Base-by-base conservation (phyloP, 2,797 vertebrate species). In the Gymnothorax javanicus region DNA sequence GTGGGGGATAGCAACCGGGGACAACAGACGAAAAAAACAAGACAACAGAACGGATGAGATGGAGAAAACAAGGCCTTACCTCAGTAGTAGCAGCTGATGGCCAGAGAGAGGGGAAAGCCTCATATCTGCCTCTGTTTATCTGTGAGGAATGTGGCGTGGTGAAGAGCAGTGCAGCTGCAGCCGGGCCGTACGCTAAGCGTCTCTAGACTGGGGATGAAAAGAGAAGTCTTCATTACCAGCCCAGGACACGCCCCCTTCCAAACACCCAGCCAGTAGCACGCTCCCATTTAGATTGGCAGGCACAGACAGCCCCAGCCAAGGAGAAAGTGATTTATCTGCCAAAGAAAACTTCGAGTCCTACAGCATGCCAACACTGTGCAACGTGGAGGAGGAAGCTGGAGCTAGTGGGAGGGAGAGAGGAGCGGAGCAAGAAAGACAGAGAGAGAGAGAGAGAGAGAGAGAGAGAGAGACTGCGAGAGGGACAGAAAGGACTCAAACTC, bases 221-320 rank as follows among this genome's bases (percentile, higher is more conserved):
- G 96, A 97, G 95, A 97, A 97, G 95, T 96, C 96, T 97, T 97
- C 97, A 97, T 97, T 96, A 96, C 96, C 95, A 97, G 95, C 96
- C 95, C 91, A 93, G 96, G 92, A 95, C 96, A 95, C 96, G 96
- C 95, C 96, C 96, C 95, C 95, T 95, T 93, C 91, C 83, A 93
- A 91, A 90, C 93, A 96, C 92, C 90, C 94, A 97, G 97, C 96
- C 97, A 98, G 97, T 97, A 97, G 97, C 96, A 93, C 93, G 92
- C 96, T 94, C 93, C 93, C 95, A 93, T 89, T 89, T 90, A 91
- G 91, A 85, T 83, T 86, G 75, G 87, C 92, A 88, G 86, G 83
- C 75, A 90, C 89, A 95, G 94, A 93, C 93, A 89, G 95, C 95
- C 94, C 92, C 94, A 91, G 95, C 92, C 86, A 95, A 94, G 90